phyloP scores from a whole-genome alignment of 1,140 invertebrate genomes.

The Danaus melanippus region DNA sequence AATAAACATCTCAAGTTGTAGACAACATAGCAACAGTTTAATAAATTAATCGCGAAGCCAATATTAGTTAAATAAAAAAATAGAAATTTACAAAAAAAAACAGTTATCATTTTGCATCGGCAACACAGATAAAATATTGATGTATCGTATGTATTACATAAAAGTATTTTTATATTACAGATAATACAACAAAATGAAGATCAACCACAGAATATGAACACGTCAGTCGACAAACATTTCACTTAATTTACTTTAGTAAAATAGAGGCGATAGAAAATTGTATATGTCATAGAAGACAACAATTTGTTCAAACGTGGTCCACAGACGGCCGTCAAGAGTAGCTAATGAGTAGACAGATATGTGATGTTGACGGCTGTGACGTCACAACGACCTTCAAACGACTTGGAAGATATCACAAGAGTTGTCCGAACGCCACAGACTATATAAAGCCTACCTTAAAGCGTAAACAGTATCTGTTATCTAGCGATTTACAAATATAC shows the following conservation, averaged over 20 bases:
- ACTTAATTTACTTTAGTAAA: too few species aligned
- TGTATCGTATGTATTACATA: too few species aligned
- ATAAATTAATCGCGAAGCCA: constrained; percentile 18
- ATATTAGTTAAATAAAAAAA: constrained; percentile 4
- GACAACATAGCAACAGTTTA: constrained; percentile 34
- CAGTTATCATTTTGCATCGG: background rate
- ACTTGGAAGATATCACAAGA: constrained; percentile 36
- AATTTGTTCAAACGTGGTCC: constrained; percentile 45
- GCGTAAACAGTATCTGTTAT: constrained; percentile 57
- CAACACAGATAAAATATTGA: constrained; percentile 5
- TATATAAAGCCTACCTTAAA: constrained; percentile 55
- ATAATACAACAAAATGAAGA: too few species aligned
- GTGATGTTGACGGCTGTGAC: constrained; percentile 48
- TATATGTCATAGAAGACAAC: constrained; percentile 5
- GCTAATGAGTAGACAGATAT: constrained; percentile 66
- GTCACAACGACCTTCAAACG: constrained; percentile 29
- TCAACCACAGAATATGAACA: too few species aligned
- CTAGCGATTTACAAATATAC: constrained; percentile 49
- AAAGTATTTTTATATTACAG: too few species aligned
- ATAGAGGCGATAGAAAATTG: too few species aligned
- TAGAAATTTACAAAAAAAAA: too few species aligned
- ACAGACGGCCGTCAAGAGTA: constrained; percentile 55
- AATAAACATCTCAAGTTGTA: constrained; percentile 56
- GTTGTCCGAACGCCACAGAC: constrained; percentile 32
- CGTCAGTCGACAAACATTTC: too few species aligned